Percentiles rank a stretch among this genome's conserved stretches.
phyloP scores from a whole-genome alignment of 2,113 vertebrate genomes.

The Aix galericulata region DNA sequence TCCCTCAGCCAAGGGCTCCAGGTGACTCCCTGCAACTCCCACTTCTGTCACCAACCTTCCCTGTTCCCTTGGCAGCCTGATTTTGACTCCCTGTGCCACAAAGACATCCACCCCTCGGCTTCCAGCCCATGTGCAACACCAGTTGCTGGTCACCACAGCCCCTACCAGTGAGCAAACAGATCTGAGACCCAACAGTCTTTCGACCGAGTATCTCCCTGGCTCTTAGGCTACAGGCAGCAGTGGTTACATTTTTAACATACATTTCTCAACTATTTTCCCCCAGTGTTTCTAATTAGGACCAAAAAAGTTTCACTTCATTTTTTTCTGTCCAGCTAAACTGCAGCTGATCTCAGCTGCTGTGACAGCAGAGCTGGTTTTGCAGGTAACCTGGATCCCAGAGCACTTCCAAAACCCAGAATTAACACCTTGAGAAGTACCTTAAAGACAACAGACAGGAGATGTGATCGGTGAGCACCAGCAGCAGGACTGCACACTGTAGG shows the following conservation, averaged over 20 bases:
- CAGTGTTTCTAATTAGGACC: not conserved
- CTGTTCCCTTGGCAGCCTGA: not conserved
- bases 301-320: not conserved
- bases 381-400: not conserved
- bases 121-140: rapidly evolving
- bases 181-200: not conserved
- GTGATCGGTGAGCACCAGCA: rapidly evolving
- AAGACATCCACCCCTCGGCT: not conserved
- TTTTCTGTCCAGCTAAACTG: not conserved
- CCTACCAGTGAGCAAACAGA: not conserved
- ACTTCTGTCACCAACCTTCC: not conserved
- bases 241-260: not conserved
- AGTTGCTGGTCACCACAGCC: not conserved
- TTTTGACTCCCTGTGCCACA: not conserved
- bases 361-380: not conserved
- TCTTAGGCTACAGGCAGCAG: not conserved
- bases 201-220: not conserved
- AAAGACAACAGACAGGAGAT: not conserved
- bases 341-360: not conserved
- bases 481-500: not conserved
- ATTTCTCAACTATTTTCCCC: not conserved
- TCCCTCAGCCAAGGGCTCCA: not conserved
- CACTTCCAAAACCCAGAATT: not conserved
- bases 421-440: not conserved
- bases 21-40: not conserved